Evolutionary conservation across 2,797 vertebrate genomes (phyloP), one percentile per base, ranked within the genome.

Genomic region (Artibeus lituratus): DNA sequence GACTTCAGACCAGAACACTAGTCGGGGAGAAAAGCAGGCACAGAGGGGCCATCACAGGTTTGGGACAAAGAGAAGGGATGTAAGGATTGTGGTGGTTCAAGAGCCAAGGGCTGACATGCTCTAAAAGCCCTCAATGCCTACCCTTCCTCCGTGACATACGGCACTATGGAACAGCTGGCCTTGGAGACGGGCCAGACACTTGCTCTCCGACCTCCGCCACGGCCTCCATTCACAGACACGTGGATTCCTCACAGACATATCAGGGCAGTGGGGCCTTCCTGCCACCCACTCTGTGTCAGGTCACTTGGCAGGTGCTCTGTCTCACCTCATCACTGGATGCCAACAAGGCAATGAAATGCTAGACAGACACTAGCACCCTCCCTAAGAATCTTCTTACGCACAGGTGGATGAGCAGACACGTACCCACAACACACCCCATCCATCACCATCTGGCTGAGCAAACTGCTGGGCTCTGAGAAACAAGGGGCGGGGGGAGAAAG

Each of bases 101-200:
- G 65, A 92, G 73, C 82, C 62, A 10, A n/a, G 62, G 42, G n/a
- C 81, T 22, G 77, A 29, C 14, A 2, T 0, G 3, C 65, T 87
- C 69, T 32, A 35, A 49, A 62, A 84, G 80, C 81, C 73, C 32
- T n/a, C 24, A 0, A 0, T 14, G 47, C 35, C 35, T 14, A 14
- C 19, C 83, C 53, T 47, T 96, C 84, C 83, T 39, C 2, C 26
- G 3, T 5, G 55, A 95, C 92, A 78, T 29, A 49, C 2, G 55
- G 87, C 82, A 16, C 84, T 24, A 35, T 42, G 82, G 84, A 82
- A 92, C 96, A 95, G 82, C 92, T 96, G 96, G 88, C 87, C 69
- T 53, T 94, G 95, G 94, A 95, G 49, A 24, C 29, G 9, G 57
- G 80, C 96, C 93, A 87, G 94, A 37, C 85, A 7, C 53, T 70